Evolutionary conservation across 1,140 invertebrate species (phyloP), one percentile per base, ranked within the genome.

Genomic region (Rhynchophorus ferrugineus): DNA sequence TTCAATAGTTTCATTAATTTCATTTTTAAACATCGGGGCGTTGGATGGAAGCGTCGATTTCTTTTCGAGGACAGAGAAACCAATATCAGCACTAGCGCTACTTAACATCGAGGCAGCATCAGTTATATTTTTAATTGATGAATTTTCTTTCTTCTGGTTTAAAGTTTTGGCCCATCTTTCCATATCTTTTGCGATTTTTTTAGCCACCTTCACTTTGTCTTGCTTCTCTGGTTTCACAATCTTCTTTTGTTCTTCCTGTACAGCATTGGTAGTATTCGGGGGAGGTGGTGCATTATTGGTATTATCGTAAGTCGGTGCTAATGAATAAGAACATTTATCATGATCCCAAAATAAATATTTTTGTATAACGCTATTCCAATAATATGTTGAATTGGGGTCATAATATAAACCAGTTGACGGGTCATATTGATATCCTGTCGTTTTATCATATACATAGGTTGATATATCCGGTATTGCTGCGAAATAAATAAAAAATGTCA

Each of bases 391-490:
- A 64, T 83, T 92, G 0, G 92, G 82, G 76, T 98, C 94, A 65
- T 97, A 99, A 69, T 98, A 98, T 3, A 98, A 77, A 2, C 88
- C 87, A 8, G 94, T 98, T 1, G 77, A 75, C 1, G 91, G 80
- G 73, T 99, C 95, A 70, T 95, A 98, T 66, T 98, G 98, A 67
- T 95, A 99, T 0, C 95, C 94, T 11, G 92, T 96, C 0, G 83
- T 81, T 68, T 93, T 91, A 71, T 99, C 95, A 70, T 92, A 97
- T 61, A 93, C 84, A 69, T 95, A 98, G 11, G 83, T 85, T 50
- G 84, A 84, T 1, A 89, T 83, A 80, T 98, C 93, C 16, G 95
- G 95, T 34, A 84, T 71, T 60, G 80, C 85, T 87, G 43, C n/a
- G 13, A 68, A 48, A 54, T 74, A 70, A 50, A 71, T 72, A 33